Percentiles rank a stretch among this genome's conserved stretches.
Conservation (phyloP, 2,888 invertebrate species). For the Caradrina clavipalpis region DNA sequence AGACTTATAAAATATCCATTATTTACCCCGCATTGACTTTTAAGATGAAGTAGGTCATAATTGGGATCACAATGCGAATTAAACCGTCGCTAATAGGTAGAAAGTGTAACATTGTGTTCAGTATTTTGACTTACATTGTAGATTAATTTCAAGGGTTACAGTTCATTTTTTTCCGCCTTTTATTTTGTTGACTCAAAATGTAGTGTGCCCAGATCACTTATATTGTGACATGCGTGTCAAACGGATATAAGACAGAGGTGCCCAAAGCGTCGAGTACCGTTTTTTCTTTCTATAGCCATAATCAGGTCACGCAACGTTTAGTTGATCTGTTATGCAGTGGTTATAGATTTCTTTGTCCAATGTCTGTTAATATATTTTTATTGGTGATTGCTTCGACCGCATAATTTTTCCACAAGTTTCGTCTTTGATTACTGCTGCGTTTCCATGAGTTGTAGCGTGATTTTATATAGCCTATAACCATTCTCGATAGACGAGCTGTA, state of each 20-base stretch:
- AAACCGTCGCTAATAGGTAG: slow-evolving; percentile 75
- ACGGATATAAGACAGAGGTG: slow-evolving; percentile 58
- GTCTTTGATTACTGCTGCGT: no score
- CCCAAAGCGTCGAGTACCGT: slow-evolving; percentile 52
- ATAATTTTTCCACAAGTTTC: no score
- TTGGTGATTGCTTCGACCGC: neutral
- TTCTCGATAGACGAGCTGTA: no score
- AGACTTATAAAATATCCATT: slow-evolving; percentile 26
- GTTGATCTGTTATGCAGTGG: slow-evolving; percentile 26
- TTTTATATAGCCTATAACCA: no score
- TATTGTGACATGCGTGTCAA: slow-evolving; percentile 68
- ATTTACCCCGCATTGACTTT: slow-evolving; percentile 58
- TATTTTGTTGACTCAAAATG: slow-evolving; percentile 46
- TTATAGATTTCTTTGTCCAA: slow-evolving; percentile 29
- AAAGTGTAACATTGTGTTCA: slow-evolving; percentile 70
- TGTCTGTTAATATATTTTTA: neutral
- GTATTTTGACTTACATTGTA: slow-evolving; percentile 73
- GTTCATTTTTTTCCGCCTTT: slow-evolving; percentile 46
- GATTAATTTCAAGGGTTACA: slow-evolving; percentile 64
- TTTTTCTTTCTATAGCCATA: slow-evolving; percentile 47
- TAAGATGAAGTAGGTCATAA: slow-evolving; percentile 77
- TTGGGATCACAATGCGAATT: slow-evolving; percentile 74
- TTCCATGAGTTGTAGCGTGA: no score
- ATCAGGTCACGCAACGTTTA: slow-evolving; percentile 58
- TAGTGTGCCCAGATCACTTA: slow-evolving; percentile 64